These are phyloP conservation scores for Pocillopora grandis DNA, from an alignment of 92 coral and sea anemone genomes.

Conservation along the genomic window DNA sequence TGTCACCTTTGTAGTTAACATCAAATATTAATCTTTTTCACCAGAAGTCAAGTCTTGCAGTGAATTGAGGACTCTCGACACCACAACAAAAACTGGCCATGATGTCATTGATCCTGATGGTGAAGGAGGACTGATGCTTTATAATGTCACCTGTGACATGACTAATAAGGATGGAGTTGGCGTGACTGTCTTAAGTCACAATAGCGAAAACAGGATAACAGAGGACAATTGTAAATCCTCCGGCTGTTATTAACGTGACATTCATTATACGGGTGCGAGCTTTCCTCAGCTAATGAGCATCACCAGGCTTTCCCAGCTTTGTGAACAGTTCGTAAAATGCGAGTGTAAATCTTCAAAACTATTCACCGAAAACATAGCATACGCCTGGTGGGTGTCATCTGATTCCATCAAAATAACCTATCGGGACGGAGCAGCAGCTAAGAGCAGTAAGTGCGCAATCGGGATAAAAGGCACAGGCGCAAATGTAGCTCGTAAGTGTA, in stretches of 20 bases:
- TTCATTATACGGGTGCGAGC: neutral
- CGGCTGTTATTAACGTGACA: neutral
- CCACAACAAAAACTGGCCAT: neutral
- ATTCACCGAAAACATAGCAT: neutral
- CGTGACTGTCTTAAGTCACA: slow-evolving; percentile 4
- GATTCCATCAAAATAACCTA: neutral
- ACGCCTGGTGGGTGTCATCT: slow-evolving; percentile 19
- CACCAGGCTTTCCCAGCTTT: neutral
- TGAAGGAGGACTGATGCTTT: slow-evolving; percentile 2
- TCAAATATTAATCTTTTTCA: neutral
- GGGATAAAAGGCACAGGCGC: slow-evolving; percentile 21
- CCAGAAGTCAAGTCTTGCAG: neutral
- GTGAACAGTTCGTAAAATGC: slow-evolving; percentile 14
- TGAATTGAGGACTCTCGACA: neutral
- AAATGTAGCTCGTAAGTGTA: neutral
- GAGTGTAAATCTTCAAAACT: slow-evolving; percentile 23
- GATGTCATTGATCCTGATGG: slow-evolving; percentile 22
- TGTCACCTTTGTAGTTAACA: too few relatives aligned
- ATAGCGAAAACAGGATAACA: slow-evolving; percentile 13
- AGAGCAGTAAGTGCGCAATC: slow-evolving; percentile 41
- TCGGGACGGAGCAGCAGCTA: slow-evolving; percentile 6
- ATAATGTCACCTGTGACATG: slow-evolving; percentile 18
- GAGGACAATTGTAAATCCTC: neutral
- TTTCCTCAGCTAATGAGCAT: neutral
- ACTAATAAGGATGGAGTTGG: neutral